These are phyloP conservation scores for Lepidocyrtinus sp. DNA, from an alignment of 2,888 invertebrate genomes.

Conservation along the genomic window DNA sequence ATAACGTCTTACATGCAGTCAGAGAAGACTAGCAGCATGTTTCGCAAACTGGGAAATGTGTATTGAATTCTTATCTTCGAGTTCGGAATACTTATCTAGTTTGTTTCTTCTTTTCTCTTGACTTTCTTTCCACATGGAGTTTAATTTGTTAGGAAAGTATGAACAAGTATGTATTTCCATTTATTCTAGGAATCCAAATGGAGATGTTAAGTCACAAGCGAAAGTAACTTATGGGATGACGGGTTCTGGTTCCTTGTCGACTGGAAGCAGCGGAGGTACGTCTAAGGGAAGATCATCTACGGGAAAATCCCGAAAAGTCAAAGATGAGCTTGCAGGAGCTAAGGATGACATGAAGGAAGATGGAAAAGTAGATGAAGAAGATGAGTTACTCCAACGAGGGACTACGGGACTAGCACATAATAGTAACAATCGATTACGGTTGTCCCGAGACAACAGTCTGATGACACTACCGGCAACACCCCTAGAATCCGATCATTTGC, in stretches of 20 bases:
- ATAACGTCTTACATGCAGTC: not conserved
- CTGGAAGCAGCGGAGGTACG: conserved; percentile 28
- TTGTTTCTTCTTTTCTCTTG: not conserved
- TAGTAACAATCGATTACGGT: conserved; percentile 52
- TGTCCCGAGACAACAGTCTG: conserved; percentile 54
- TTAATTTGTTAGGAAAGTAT: too few species aligned
- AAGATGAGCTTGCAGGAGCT: conserved; percentile 28
- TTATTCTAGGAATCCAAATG: conserved; percentile 86
- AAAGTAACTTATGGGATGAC: conserved; percentile 45
- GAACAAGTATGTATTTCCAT: not conserved
- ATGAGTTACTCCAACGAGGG: conserved; percentile 35
- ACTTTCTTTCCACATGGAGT: too few species aligned
- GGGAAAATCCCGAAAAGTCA: conserved; percentile 51
- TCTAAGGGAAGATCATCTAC: conserved; percentile 34
- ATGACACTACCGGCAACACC: conserved; percentile 32
- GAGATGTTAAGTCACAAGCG: conserved; percentile 71
- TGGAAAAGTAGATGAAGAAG: conserved; percentile 40
- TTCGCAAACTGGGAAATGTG: not conserved
- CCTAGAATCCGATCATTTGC: conserved; percentile 33
- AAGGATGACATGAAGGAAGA: conserved; percentile 4
- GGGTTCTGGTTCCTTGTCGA: conserved; percentile 16
- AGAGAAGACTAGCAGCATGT: not conserved
- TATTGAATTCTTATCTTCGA: not conserved
- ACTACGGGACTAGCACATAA: conserved; percentile 35
- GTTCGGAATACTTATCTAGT: not conserved